These are phyloP conservation scores for Zygaena filipendulae DNA, from an alignment of 2,888 invertebrate genomes.

Conservation along the genomic window DNA sequence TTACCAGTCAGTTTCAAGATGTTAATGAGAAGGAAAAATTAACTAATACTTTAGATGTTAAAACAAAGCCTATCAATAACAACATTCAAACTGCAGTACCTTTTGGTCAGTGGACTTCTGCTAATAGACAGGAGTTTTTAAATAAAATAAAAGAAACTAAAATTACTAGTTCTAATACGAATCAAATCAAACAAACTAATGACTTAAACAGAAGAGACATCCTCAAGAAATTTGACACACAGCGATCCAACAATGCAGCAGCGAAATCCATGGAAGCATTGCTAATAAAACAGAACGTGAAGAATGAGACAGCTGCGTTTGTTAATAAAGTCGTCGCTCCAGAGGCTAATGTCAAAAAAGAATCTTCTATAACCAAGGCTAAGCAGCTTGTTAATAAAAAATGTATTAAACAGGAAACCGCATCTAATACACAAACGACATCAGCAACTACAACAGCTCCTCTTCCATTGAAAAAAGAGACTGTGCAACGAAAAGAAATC, in stretches of 20 bases:
- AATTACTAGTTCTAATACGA: conserved; percentile 34
- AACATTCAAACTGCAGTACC: conserved; percentile 49
- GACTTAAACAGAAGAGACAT: conserved; percentile 57
- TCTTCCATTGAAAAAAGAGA: conserved; percentile 22
- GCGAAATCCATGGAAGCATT: conserved; percentile 33
- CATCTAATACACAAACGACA: conserved; percentile 11
- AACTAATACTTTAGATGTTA: too few species aligned
- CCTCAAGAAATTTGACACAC: conserved; percentile 52
- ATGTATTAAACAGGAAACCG: conserved; percentile 16
- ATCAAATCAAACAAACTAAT: conserved; percentile 54
- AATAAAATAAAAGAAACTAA: conserved; percentile 52
- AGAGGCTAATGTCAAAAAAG: too few species aligned
- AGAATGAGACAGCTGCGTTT: conserved; percentile 38
- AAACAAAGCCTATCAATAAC: conserved; percentile 31
- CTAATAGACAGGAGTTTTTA: conserved; percentile 52
- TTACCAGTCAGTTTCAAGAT: too few species aligned
- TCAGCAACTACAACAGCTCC: conserved; percentile 9
- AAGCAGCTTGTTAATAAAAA: conserved; percentile 16
- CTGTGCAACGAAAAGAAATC: conserved; percentile 31
- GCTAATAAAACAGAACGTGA: conserved; percentile 26
- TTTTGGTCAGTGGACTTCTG: conserved; percentile 60
- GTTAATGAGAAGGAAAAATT: too few species aligned
- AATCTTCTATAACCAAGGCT: conserved; percentile 8
- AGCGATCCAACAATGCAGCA: conserved; percentile 34
- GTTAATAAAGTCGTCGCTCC: too few species aligned